Percentiles rank a stretch among this genome's conserved stretches.
Conservation (phyloP, 2,888 invertebrate species). For the Lomographa bimaculata region DNA sequence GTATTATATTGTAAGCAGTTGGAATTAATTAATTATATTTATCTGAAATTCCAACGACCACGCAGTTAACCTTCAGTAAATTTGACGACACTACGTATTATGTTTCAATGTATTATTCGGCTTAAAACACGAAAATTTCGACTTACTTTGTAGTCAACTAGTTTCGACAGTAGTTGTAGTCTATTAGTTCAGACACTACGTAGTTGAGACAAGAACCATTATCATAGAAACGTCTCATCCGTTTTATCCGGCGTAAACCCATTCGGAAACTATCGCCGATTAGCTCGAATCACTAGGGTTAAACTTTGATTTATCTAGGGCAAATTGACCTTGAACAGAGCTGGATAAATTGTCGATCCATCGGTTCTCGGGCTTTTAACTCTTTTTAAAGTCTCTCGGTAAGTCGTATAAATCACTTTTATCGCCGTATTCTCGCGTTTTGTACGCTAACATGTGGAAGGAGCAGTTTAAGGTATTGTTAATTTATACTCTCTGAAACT, state of each 20-base stretch:
- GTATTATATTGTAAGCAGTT: no score
- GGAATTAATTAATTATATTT: no score
- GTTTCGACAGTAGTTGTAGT: no score
- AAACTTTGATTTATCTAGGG: slow-evolving; percentile 8
- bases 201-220: slow-evolving; percentile 12
- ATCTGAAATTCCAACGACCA: no score
- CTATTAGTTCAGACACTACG: no score
- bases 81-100: slow-evolving; percentile 5
- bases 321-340: slow-evolving; percentile 13
- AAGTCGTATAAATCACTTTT: slow-evolving; percentile 28
- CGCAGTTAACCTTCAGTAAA: no score
- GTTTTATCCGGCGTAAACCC: slow-evolving; percentile 21
- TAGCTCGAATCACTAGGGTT: slow-evolving; percentile 19
- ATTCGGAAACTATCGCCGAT: slow-evolving; percentile 20
- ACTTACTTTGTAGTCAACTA: no score
- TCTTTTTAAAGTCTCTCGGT: slow-evolving; percentile 13
- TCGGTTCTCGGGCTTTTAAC: slow-evolving; percentile 3
- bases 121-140: no score
- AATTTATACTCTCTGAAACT: no score
- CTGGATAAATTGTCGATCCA: slow-evolving; percentile 3
- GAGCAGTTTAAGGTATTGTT: no score
- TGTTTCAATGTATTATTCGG: no score
- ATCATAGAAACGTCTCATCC: slow-evolving; percentile 22
- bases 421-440: slow-evolving; percentile 25
- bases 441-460: no score